phyloP scores from a whole-genome alignment of 2,888 invertebrate species.

The Ormia ochracea region DNA sequence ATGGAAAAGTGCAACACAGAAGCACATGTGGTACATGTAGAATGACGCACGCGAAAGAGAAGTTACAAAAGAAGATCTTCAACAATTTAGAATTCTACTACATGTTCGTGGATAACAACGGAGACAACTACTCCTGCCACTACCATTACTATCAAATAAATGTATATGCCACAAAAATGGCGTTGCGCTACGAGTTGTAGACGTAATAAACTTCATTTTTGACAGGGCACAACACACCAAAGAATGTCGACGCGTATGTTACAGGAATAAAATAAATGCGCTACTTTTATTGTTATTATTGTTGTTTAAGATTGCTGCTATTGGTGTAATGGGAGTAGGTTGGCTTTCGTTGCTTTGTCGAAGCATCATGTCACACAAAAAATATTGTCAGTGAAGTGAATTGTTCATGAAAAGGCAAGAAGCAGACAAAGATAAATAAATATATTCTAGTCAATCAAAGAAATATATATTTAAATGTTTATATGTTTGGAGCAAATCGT shows the following conservation, averaged over 20 bases:
- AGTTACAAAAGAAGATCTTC: conserved; percentile 46
- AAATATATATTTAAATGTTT: conserved; percentile 42
- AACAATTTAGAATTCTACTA: conserved; percentile 23
- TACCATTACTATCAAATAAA: conserved; percentile 50
- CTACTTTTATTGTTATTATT: conserved; percentile 59
- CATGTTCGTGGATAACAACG: conserved; percentile 3
- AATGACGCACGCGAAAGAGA: conserved; percentile 69
- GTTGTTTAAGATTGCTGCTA: conserved; percentile 45
- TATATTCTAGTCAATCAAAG: conserved; percentile 55
- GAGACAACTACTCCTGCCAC: neutral
- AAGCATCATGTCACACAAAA: conserved; percentile 50
- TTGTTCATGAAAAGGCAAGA: conserved; percentile 19
- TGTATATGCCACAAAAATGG: conserved; percentile 61
- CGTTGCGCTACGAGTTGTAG: conserved; percentile 67
- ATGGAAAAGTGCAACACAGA: conserved; percentile 30
- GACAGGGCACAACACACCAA: conserved; percentile 72
- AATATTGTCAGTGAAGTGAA: conserved; percentile 46
- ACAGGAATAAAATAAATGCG: conserved; percentile 41
- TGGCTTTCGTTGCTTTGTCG: conserved; percentile 33
- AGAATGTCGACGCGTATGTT: conserved; percentile 64
- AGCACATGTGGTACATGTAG: conserved; percentile 72
- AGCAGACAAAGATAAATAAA: conserved; percentile 1
- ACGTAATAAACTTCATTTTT: conserved; percentile 75
- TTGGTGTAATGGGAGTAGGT: conserved; percentile 21
- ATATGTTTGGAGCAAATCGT: conserved; percentile 37